Base-by-base conservation (phyloP, 2,888 invertebrate species). In the Diadegma fenestrale region DNA sequence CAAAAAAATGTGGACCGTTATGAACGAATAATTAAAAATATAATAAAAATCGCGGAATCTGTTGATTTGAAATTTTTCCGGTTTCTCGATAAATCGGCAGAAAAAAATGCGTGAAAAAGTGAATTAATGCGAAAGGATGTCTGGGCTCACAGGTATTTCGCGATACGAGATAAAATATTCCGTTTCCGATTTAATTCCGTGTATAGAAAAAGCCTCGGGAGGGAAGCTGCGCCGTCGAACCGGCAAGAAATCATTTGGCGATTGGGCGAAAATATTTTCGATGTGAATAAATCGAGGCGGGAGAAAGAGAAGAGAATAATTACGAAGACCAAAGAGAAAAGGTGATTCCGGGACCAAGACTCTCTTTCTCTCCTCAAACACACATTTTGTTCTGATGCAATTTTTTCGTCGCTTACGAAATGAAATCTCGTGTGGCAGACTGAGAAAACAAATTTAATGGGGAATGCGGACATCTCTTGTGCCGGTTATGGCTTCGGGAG, bases 321-420 rank as follows among this genome's bases (percentile, higher is more conserved):
- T 54, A 54, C 51, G 54, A 54, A 54, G 63, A 78, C 33, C 58
- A 54, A 51, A 80, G 84, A 79, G 69, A 79, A 79, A 77, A 64
- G 77, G 76, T 66, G 72, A 68, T 68, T 54, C 45, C 19, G 19
- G 19, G 37, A 22, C 10, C 8, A 2, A 22, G 48, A 4, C 17
- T 37, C 51, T 72, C 64, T 64, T 43, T 54, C 54, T 43, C 41
- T 78, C 79, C 14, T 71, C 78, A 85, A 82, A 75, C 64, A 66
- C 73, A 63, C 45, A 51, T 73, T 51, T 84, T 87, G 7, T 85
- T 89, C 89, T 90, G 87, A 90, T 88, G 90, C 89, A 89, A 90
- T 89, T 89, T 89, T 89, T 88, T 89, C 87, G 85, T 71, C 77
- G 54, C 76, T 92, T 91, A 89, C 89, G 90, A 91, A 89, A 91